Evolutionary conservation across 2,888 invertebrate species (phyloP).

Genomic region (Macroteleia sp.): DNA sequence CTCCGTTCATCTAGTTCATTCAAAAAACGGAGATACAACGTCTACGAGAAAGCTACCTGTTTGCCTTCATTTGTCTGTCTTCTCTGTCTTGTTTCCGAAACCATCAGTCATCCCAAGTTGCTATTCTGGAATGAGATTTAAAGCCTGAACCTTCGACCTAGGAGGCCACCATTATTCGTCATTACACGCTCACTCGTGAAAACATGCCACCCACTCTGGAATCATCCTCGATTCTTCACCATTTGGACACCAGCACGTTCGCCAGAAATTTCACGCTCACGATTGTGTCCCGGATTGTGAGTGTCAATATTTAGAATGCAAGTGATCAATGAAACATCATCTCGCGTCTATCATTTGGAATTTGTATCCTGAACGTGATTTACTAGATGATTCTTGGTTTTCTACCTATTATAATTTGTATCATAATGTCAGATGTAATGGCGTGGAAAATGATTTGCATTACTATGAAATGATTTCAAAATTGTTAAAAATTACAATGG

Average conservation of each 20-base stretch:
- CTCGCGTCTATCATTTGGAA: conserved; percentile 63
- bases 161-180: conserved; percentile 80
- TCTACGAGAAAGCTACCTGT: conserved; percentile 75
- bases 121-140: conserved; percentile 70
- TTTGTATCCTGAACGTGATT: conserved; percentile 8
- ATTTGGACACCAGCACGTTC: conserved; percentile 37
- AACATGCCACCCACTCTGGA: conserved; percentile 69
- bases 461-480: no score
- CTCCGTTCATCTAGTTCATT: conserved; percentile 66
- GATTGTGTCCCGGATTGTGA: conserved; percentile 67
- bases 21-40: conserved; percentile 63
- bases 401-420: no score
- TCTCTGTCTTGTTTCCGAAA: conserved; percentile 61
- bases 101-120: conserved; percentile 79
- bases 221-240: conserved; percentile 20
- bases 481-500: no score
- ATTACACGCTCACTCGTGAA: conserved; percentile 82
- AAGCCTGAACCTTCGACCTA: conserved; percentile 63
- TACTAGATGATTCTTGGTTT: not conserved
- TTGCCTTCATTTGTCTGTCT: conserved; percentile 54
- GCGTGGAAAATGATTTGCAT: no score
- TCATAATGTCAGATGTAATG: no score
- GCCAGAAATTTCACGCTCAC: conserved; percentile 65
- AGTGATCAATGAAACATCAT: conserved; percentile 65
- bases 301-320: conserved; percentile 76